phyloP scores from a whole-genome alignment of 1,140 invertebrate genomes.

The Anastrepha obliqua region DNA sequence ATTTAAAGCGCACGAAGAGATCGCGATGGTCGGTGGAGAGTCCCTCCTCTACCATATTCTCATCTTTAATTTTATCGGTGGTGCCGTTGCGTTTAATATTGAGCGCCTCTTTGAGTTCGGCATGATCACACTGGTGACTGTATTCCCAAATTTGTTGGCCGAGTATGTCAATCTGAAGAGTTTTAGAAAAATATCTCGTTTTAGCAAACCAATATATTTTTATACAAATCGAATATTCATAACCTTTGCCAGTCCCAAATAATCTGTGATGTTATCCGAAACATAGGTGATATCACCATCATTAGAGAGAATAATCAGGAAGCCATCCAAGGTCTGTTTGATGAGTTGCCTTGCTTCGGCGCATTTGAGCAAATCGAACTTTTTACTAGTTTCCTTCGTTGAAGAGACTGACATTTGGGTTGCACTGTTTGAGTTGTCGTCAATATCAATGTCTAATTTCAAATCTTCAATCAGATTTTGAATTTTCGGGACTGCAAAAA shows the following conservation, averaged over 20 bases:
- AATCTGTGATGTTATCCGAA: slow-evolving; percentile 92
- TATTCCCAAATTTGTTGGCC: slow-evolving; percentile 96
- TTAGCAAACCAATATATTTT: not conserved
- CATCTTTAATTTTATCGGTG: slow-evolving; percentile 75
- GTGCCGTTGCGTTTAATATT: slow-evolving; percentile 66
- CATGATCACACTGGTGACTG: slow-evolving; percentile 95
- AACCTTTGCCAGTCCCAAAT: slow-evolving; percentile 93
- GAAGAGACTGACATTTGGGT: slow-evolving; percentile 32
- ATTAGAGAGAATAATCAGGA: slow-evolving; percentile 87
- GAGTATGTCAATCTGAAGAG: slow-evolving; percentile 91
- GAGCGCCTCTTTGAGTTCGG: slow-evolving; percentile 90
- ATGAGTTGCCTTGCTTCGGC: slow-evolving; percentile 64
- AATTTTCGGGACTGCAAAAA: slow-evolving; percentile 24
- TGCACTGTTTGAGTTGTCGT: slow-evolving; percentile 26
- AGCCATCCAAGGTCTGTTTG: slow-evolving; percentile 87
- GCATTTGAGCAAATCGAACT: slow-evolving; percentile 64
- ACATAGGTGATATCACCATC: slow-evolving; percentile 94
- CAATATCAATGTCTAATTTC: slow-evolving; percentile 27
- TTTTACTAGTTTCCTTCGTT: not conserved
- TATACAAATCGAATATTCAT: not conserved
- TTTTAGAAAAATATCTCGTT: slow-evolving; percentile 33
- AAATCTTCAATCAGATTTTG: slow-evolving; percentile 1
- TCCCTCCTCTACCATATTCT: slow-evolving; percentile 70
- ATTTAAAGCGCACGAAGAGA: slow-evolving; percentile 91
- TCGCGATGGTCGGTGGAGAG: slow-evolving; percentile 75